Evolutionary conservation across 2,888 invertebrate species (phyloP), one percentile per base, ranked within the genome.

Genomic region (Colostygia pectinataria): DNA sequence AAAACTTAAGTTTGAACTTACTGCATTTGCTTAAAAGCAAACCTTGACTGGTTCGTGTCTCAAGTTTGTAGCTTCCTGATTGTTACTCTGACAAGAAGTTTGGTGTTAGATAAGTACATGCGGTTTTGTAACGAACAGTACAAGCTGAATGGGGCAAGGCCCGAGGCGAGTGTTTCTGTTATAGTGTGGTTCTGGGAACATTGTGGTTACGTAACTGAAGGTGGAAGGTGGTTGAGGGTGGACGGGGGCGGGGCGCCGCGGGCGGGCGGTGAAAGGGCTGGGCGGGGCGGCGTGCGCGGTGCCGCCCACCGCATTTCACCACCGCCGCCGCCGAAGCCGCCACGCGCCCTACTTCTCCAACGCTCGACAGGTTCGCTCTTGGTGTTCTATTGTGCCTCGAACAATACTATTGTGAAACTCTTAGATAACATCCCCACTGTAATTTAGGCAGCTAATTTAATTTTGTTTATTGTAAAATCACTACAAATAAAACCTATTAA

Each of bases 181-280:
- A 74, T 76, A 75, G 81, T 74, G 68, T 74, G 74, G 72, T 80
- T 80, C 77, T 77, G 76, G 81, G 80, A 80, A 74, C 63, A 65
- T 49, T 61, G 59, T 53, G 73, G 71, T 89, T 84, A 76, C 77
- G 84, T 79, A 84, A 88, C 70, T 68, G 59, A 64, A 65, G 70
- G 65, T 66, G 65, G 70, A 71, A 74, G 81, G 79, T 80, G 81
- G 80, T 76, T 79, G 77, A 77, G 77, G 75, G 79, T 76, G 71
- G 72, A 79, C 62, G 65, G 49, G 20, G 66, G 71, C 62, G 77
- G 73, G 74, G 77, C 76, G 76, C 74, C 68, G 75, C 74, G 76
- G 85, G 85, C 85, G 87, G 84, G 78, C 83, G 81, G 85, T 86
- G 84, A 86, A 84, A 84, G 86, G 85, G 83, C 84, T 83, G 84